phyloP scores from a whole-genome alignment of 2,888 invertebrate species.

The Archips xylosteana region DNA sequence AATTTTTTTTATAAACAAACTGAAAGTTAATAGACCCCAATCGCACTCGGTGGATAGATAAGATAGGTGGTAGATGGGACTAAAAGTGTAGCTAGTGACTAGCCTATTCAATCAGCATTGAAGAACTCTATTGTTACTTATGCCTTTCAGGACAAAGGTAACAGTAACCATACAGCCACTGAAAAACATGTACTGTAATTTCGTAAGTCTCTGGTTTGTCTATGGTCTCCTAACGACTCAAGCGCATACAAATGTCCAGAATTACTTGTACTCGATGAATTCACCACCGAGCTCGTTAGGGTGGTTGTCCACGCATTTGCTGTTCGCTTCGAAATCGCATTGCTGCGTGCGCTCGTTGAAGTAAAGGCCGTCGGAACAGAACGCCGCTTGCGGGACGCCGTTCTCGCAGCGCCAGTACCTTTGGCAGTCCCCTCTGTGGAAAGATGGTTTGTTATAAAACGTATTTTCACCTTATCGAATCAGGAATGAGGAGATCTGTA shows the following conservation, averaged over 20 bases:
- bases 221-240: background rate
- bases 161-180: no score
- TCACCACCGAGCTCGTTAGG: conserved; percentile 70
- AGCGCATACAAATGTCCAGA: conserved; percentile 19
- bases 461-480: no score
- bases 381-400: conserved; percentile 60
- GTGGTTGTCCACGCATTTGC: conserved; percentile 57
- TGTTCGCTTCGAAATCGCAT: conserved; percentile 78
- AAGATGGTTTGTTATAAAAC: background rate
- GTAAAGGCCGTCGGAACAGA: conserved; percentile 74
- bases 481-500: no score
- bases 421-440: conserved; percentile 73
- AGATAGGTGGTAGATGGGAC: no score
- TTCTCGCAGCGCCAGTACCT: conserved; percentile 71
- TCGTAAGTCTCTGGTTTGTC: background rate
- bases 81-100: no score
- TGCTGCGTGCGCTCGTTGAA: conserved; percentile 71
- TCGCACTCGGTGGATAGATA: no score
- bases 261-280: conserved; percentile 66
- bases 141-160: no score
- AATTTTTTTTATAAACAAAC: no score
- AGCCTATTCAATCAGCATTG: no score
- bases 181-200: no score
- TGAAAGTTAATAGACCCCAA: no score
- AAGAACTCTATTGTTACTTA: no score